phyloP scores from a whole-genome alignment of 2,113 vertebrate genomes.

The Apteryx mantelli region DNA sequence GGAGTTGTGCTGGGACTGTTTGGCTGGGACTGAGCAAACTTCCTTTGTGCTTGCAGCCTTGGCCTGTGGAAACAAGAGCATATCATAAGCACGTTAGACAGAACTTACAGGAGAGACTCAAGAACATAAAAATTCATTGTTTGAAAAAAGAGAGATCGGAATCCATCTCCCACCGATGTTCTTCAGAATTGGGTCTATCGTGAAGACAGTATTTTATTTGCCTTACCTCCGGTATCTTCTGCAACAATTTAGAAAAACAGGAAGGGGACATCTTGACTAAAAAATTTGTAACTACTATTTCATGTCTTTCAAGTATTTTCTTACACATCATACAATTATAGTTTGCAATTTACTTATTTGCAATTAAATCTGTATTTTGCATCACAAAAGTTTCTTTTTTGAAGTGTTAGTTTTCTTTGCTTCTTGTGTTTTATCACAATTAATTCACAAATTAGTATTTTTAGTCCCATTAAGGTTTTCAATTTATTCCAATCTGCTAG shows the following conservation, averaged over 20 bases:
- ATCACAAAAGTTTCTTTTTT: neutral
- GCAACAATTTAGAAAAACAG: neutral
- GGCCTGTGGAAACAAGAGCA: slow-evolving; percentile 81
- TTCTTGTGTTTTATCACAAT: neutral
- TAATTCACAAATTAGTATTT: slow-evolving; percentile 43
- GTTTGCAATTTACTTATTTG: slow-evolving; percentile 30
- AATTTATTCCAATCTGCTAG: slow-evolving; percentile 32
- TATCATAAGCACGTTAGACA: neutral
- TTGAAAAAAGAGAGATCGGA: neutral
- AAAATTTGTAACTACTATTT: slow-evolving; percentile 32
- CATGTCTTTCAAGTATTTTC: slow-evolving; percentile 15
- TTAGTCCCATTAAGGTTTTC: slow-evolving; percentile 4
- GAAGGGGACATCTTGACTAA: slow-evolving; percentile 46
- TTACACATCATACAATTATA: slow-evolving; percentile 14
- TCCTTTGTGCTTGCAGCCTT: slow-evolving; percentile 98
- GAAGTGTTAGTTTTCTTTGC: neutral
- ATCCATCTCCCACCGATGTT: neutral
- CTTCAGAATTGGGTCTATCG: neutral
- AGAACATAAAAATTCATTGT: neutral
- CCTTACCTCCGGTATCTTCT: neutral
- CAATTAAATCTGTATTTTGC: slow-evolving; percentile 44
- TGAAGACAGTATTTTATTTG: neutral
- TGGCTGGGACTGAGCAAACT: slow-evolving; percentile 99
- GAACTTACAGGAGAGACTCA: neutral
- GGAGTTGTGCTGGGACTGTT: slow-evolving; percentile 99